These are phyloP conservation scores for Chondrilla cf. caribensis DNA, from an alignment of 37 sponge, comb jelly and placozoan species.

Conservation along the genomic window DNA sequence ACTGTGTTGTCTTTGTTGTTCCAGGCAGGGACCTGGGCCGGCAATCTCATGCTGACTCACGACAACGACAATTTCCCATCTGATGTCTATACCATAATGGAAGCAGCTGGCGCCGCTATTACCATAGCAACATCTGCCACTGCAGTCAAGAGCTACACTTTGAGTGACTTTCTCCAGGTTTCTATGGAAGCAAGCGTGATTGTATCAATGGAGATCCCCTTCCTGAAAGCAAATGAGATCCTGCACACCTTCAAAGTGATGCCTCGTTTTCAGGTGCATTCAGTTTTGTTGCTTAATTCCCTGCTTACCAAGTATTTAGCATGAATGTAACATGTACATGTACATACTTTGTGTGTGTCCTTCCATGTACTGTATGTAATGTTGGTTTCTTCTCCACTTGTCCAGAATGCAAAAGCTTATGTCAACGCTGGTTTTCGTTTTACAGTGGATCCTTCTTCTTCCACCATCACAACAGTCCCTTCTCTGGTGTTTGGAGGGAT, in stretches of 20 bases:
- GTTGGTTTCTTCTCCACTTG: too few species aligned
- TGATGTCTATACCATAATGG: slow-evolving; percentile 73
- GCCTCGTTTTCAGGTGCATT: slow-evolving; percentile 60
- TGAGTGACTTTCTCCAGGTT: slow-evolving; percentile 49
- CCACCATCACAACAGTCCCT: slow-evolving; percentile 35
- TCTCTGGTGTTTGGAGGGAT: slow-evolving; percentile 72
- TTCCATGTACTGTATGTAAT: too few species aligned
- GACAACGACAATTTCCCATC: slow-evolving; percentile 71
- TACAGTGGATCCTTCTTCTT: slow-evolving; percentile 27
- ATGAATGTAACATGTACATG: neutral
- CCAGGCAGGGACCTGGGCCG: slow-evolving; percentile 71
- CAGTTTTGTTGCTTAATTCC: too few species aligned
- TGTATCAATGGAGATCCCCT: slow-evolving; percentile 59
- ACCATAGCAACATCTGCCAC: slow-evolving; percentile 37
- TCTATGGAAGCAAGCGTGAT: slow-evolving; percentile 70
- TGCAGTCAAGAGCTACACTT: slow-evolving; percentile 5
- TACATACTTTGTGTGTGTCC: too few species aligned
- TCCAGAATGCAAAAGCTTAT: slow-evolving; percentile 73
- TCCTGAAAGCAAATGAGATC: neutral
- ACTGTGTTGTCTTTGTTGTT: neutral
- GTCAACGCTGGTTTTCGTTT: slow-evolving; percentile 74
- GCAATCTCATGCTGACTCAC: slow-evolving; percentile 67
- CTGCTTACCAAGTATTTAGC: too few species aligned
- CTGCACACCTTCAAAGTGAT: slow-evolving; percentile 71
- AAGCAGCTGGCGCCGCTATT: slow-evolving; percentile 58